Base-by-base conservation (phyloP, 2,888 invertebrate species). In the Drosophila villosipedis region DNA sequence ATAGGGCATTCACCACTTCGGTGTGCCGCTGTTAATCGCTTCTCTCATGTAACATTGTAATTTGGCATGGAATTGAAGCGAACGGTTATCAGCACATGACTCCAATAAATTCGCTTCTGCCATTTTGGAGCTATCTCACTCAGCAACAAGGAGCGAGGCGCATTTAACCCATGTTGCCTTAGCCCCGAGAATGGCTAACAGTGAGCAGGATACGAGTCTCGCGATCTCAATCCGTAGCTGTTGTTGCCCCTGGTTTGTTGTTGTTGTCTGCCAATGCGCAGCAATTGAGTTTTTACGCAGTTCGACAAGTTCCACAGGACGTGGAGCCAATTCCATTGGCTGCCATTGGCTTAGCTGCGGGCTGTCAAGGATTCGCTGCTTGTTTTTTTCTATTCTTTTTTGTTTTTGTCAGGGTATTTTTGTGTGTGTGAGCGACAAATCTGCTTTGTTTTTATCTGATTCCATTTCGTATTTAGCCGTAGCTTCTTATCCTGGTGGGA, bases 361-460 rank as follows among this genome's bases (percentile, higher is more conserved):
- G 84, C 88, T 78, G 89, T 73, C 69, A 65, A 75, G 82, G 53
- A 65, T 55, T 65, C 57, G 22, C 50, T 58, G 22, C 43, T 37
- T 49, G 58, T 55, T 63, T 71, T 58, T 80, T 65, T 72, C 53
- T 9, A 54, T 19, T 31, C 2, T n/a, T 25, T 25, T 62, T 49
- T 25, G 52, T 49, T 47, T 31, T 54, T 66, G 52, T 59, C 55
- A n/a, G 61, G 59, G 58, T 54, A 58, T 59, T 62, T 67, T 65
- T 39, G 58, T 57, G 49, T 58, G 75, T 71, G 70, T 67, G 78
- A 68, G 82, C 73, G 76, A 90, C 90, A 91, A 89, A 89, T 91
- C 88, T 88, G 91, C 90, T 90, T 91, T 88, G 88, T 91, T 89
- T 91, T 89, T 89, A 89, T 89, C 88, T 79, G 88, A 89, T 89